Evolutionary conservation across 1,140 invertebrate species (phyloP), one percentile per base, ranked within the genome.

Genomic region (Glossosoma conforme): DNA sequence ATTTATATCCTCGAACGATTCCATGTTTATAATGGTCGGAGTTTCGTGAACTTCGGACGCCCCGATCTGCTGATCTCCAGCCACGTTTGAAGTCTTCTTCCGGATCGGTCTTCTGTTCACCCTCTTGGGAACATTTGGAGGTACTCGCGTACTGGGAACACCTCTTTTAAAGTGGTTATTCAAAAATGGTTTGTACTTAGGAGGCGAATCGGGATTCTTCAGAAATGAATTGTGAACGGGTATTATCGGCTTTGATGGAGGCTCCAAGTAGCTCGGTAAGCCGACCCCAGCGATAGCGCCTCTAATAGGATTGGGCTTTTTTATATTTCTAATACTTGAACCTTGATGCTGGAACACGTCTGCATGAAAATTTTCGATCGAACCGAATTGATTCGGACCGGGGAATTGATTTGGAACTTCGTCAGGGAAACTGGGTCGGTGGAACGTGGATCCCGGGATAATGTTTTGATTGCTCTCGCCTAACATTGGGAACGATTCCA

Each of bases 251-350:
- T 69, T 71, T 5, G 68, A 69, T 2, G 72, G 72, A 2, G 70
- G 72, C 56, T 75, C 72, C 43, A 75, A 59, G 44, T 65, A 75
- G 45, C 70, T 75, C 1, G 72, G 70, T 43, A 73, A 60, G 5
- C 49, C 54, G 6, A 64, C 56, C 42, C 65, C 66, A 53, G 58
- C 64, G 17, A 48, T 58, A 13, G 50, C 53, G 10, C 60, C 50
- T 25, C 54, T 58, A 30, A 55, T 19, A 9, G 67, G 66, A 47
- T 61, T 66, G 20, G 70, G 72, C 54, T 68, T 62, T 60, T 69
- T 71, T 2, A 69, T 40, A 53, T 69, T 70, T 59, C 68, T 62
- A 28, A 72, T 52, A 38, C 47, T 55, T 3, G 63, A 64, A 6
- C 66, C 65, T 60, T 72, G 69, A 42, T 75, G 56, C 36, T 53